Percentiles rank a stretch among this genome's conserved stretches.
Conservation (phyloP, 1,140 invertebrate species). For the Drosophila nigrodunni region DNA sequence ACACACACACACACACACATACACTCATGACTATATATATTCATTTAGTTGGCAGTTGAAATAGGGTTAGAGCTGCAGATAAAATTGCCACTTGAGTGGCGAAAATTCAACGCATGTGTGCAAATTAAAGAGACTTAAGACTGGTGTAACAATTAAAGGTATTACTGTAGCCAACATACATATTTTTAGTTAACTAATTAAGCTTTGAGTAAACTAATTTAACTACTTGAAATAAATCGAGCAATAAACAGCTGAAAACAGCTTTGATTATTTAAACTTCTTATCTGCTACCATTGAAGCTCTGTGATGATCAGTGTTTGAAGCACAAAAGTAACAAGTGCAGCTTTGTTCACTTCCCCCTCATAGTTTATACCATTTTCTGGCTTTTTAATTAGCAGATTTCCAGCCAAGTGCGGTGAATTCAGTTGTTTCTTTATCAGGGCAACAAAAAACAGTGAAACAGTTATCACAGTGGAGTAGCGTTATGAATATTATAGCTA, state of each 20-base stretch:
- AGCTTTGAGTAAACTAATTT: too few species aligned
- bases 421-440: slow-evolving; percentile 7
- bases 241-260: too few species aligned
- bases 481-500: slow-evolving; percentile 25
- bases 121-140: not conserved
- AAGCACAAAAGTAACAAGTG: too few species aligned
- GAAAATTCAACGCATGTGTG: not conserved
- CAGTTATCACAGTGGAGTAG: not conserved
- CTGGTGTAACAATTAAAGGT: not conserved
- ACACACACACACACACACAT: too few species aligned
- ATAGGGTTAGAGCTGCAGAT: slow-evolving; percentile 37
- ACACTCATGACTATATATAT: not conserved
- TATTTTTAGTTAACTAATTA: too few species aligned
- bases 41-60: slow-evolving; percentile 54
- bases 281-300: too few species aligned
- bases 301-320: too few species aligned
- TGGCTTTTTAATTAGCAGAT: not conserved
- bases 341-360: too few species aligned
- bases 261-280: too few species aligned
- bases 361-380: not conserved
- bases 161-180: too few species aligned
- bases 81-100: slow-evolving; percentile 7
- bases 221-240: too few species aligned
- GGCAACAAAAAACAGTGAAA: not conserved
- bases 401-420: not conserved